Percentiles rank a stretch among this genome's conserved stretches.
phyloP scores from a whole-genome alignment of 2,797 vertebrate genomes.

The Sarcoramphus papa region DNA sequence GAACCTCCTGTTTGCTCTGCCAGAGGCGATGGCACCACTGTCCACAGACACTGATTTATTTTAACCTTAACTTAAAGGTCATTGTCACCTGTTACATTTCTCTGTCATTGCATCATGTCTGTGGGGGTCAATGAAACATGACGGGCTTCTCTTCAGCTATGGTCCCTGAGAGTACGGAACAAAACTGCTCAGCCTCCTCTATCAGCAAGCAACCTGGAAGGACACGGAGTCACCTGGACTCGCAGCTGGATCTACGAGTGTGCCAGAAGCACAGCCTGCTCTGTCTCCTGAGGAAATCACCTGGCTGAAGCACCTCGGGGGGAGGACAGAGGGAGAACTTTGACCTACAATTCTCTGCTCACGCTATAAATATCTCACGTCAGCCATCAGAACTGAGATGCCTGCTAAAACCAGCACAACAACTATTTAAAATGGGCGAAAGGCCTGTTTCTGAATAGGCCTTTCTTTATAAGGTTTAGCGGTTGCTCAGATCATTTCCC shows the following conservation, averaged over 20 bases:
- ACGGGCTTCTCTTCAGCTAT: neutral
- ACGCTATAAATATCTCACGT: neutral
- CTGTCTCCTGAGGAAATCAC: neutral
- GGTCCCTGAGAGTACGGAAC: neutral
- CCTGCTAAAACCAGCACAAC: neutral
- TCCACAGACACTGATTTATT: neutral
- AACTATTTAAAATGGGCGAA: neutral
- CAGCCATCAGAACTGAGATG: neutral
- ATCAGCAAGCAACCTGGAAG: neutral
- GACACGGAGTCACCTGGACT: accelerated
- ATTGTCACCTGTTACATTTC: neutral
- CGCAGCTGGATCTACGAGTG: neutral
- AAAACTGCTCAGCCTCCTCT: neutral
- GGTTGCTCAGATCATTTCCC: neutral
- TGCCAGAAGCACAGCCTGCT: neutral
- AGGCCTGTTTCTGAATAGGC: neutral
- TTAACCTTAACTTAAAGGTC: neutral
- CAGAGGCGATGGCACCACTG: neutral
- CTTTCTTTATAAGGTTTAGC: neutral
- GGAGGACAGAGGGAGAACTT: neutral
- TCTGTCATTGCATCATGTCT: neutral
- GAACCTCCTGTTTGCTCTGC: neutral
- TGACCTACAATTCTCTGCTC: neutral
- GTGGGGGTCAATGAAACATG: neutral
- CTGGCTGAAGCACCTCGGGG: accelerated